A percentile compares a stretch with the other conserved stretches of the same genome.
Evolutionary conservation across 1,140 invertebrate genomes (phyloP).

Genomic region (Brachionus sp.): DNA sequence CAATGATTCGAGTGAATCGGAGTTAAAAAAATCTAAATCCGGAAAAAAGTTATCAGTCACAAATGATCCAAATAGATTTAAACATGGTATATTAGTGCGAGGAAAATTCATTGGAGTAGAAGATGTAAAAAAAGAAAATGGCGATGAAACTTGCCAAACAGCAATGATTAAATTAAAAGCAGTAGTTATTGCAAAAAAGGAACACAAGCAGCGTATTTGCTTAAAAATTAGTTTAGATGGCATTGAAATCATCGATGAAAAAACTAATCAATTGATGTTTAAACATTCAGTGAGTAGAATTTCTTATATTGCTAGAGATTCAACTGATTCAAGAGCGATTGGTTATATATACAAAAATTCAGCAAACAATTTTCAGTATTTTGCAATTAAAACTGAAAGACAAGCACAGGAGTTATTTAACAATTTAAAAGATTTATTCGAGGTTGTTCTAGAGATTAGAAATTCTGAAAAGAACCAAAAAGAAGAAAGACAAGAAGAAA

Average conservation of each 20-base stretch:
- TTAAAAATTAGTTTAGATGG: conserved; percentile 41
- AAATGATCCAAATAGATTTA: conserved; percentile 16
- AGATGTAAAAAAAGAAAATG: conserved; percentile 35
- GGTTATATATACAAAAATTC: conserved; percentile 37
- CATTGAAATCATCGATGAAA: conserved; percentile 37
- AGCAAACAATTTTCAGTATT: not conserved
- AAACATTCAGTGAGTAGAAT: conserved; percentile 35
- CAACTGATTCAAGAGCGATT: conserved; percentile 34
- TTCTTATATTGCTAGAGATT: conserved; percentile 41
- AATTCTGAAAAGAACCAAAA: not conserved
- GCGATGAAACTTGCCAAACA: conserved; percentile 24
- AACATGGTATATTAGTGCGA: conserved; percentile 4
- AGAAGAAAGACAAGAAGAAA: not conserved
- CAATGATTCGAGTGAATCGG: not conserved
- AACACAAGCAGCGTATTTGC: conserved; percentile 42
- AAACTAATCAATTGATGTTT: conserved; percentile 25
- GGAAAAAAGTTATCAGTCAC: not conserved
- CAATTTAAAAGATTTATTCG: conserved; percentile 44
- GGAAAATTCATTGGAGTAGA: conserved; percentile 45
- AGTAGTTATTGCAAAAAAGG: not conserved
- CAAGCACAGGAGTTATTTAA: conserved; percentile 24
- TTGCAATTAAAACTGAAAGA: conserved; percentile 45
- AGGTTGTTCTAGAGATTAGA: conserved; percentile 25
- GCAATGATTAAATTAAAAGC: conserved; percentile 46
- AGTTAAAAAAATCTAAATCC: not conserved